These are phyloP conservation scores for Campoletis sonorensis DNA, from an alignment of 1,140 invertebrate species.

Conservation along the genomic window DNA sequence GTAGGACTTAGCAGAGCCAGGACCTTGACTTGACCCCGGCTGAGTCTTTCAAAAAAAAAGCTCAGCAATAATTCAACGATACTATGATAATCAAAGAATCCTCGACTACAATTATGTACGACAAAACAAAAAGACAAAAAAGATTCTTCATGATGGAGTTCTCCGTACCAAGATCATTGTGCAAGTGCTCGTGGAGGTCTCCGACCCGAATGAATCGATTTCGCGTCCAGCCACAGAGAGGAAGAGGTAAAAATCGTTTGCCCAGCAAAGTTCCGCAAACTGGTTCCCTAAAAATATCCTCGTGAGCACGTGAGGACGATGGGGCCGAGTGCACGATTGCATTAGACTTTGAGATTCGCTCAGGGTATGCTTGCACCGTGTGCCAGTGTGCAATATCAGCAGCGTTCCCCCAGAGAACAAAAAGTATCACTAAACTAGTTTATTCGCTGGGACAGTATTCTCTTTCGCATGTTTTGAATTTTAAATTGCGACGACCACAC, in stretches of 20 bases:
- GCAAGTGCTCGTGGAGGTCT: background rate
- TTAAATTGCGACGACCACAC: conserved; percentile 47
- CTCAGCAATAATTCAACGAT: background rate
- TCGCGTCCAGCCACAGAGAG: background rate
- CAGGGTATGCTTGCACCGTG: background rate
- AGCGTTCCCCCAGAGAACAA: conserved; percentile 40
- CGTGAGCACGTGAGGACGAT: conserved; percentile 34
- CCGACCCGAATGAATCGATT: conserved; percentile 21
- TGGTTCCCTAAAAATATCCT: conserved; percentile 53
- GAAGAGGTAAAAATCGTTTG: conserved; percentile 33
- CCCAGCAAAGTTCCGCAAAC: conserved; percentile 38
- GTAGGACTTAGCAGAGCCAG: background rate
- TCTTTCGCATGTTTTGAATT: conserved; percentile 46
- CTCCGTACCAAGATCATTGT: background rate
- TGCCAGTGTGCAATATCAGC: background rate
- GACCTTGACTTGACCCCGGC: background rate
- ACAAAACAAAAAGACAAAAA: background rate
- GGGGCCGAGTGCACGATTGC: conserved; percentile 47
- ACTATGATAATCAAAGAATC: background rate
- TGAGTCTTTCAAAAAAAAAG: background rate
- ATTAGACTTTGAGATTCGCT: conserved; percentile 57
- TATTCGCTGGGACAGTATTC: conserved; percentile 47
- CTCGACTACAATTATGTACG: background rate
- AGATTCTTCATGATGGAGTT: background rate
- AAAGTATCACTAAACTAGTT: conserved; percentile 57